phyloP scores from a whole-genome alignment of 35 echinoderm and acorn worm genomes.

The Ophioderma brevispina region DNA sequence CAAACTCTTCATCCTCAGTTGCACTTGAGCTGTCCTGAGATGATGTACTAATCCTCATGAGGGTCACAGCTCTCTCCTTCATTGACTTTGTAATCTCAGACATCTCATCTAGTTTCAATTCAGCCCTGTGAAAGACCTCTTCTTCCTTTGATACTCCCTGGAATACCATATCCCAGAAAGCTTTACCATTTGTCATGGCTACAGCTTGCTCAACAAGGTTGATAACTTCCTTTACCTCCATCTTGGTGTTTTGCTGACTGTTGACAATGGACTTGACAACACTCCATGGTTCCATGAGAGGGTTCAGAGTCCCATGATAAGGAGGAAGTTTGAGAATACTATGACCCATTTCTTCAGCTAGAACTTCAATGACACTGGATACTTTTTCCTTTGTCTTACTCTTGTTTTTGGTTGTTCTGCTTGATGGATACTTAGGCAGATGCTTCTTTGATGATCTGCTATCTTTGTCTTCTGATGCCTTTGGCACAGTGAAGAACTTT shows the following conservation, averaged over 20 bases:
- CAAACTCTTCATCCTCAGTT: neutral
- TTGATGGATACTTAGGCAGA: neutral
- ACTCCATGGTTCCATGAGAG: neutral
- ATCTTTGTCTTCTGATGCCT: too few species aligned
- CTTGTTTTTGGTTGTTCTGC: neutral
- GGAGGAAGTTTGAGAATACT: neutral
- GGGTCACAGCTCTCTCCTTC: neutral
- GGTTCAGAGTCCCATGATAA: neutral
- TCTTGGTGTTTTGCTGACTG: neutral
- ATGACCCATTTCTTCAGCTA: neutral
- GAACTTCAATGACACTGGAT: neutral
- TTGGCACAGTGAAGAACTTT: neutral
- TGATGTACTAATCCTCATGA: neutral
- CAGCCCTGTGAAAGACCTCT: neutral
- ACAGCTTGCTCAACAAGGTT: neutral
- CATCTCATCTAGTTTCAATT: neutral
- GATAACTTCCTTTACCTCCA: neutral
- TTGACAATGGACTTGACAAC: neutral
- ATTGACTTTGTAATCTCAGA: neutral
- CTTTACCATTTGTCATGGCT: neutral
- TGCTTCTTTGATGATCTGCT: neutral
- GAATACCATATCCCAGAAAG: neutral
- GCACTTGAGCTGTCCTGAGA: neutral
- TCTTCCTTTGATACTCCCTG: neutral
- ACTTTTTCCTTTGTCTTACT: neutral